A percentile compares a stretch with the other conserved stretches of the same genome.
Conservation (phyloP, 2,113 vertebrate species). For the Rhadina sibilatrix region DNA sequence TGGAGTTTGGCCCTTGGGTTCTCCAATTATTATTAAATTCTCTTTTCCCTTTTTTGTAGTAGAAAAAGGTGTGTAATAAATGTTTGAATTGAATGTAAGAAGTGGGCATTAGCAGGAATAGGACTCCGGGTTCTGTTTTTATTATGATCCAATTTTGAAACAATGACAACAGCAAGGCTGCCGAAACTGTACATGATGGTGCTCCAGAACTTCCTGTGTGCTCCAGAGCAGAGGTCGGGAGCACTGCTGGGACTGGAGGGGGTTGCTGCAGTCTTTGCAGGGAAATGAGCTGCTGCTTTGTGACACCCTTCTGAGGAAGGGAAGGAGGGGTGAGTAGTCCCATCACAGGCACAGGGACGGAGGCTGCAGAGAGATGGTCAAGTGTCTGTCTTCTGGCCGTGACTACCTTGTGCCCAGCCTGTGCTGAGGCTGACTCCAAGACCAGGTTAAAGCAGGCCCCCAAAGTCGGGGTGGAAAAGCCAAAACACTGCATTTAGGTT, state of each 20-base stretch:
- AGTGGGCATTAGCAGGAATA: not conserved
- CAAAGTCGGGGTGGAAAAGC: not conserved
- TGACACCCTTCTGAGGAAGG: not conserved
- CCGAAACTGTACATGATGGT: not conserved
- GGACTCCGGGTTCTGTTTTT: not conserved
- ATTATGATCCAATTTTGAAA: not conserved
- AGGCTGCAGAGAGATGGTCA: not conserved
- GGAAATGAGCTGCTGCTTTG: not conserved
- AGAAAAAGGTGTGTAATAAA: not conserved
- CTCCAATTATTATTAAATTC: not conserved
- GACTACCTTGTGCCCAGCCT: not conserved
- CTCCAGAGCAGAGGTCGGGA: not conserved
- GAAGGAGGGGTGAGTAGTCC: not conserved
- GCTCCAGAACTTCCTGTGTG: not conserved
- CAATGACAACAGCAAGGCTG: not conserved
- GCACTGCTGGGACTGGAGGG: not conserved
- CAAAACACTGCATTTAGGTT: not conserved
- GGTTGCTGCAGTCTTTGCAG: not conserved
- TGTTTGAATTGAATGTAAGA: not conserved
- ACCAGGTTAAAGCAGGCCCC: not conserved
- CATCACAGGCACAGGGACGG: not conserved
- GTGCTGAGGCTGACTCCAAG: not conserved
- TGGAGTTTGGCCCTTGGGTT: not conserved
- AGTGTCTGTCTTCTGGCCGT: fast-evolving
- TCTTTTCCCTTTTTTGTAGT: not conserved